phyloP scores from a whole-genome alignment of 2,797 vertebrate genomes.

The Anguilla megastoma region DNA sequence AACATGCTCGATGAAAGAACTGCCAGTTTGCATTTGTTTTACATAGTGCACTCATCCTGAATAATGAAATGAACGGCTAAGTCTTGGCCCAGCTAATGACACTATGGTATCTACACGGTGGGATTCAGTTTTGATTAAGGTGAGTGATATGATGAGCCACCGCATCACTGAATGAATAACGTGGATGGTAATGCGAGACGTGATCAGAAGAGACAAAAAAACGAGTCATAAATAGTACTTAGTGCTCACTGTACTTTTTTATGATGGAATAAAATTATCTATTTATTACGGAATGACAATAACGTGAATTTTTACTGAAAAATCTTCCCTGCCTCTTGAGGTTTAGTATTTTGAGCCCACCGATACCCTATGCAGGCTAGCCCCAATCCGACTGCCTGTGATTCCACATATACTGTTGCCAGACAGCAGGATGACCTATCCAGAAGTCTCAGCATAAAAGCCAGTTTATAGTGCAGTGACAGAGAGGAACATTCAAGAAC shows the following conservation, averaged over 20 bases:
- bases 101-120: slow-evolving; percentile 63
- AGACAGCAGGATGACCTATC: neutral
- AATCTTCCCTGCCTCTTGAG: no score
- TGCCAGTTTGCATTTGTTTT: slow-evolving; percentile 48
- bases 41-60: slow-evolving; percentile 7
- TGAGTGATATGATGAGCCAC: slow-evolving; percentile 63
- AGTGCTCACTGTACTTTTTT: neutral
- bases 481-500: no score
- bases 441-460: neutral
- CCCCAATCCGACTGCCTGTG: no score
- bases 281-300: neutral
- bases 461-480: no score
- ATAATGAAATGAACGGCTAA: slow-evolving; percentile 42
- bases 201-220: slow-evolving; percentile 66
- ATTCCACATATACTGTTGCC: no score
- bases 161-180: slow-evolving; percentile 67
- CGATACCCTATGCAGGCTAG: no score
- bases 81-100: slow-evolving; percentile 59
- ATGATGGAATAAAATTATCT: neutral
- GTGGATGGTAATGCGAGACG: slow-evolving; percentile 52
- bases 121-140: slow-evolving; percentile 71
- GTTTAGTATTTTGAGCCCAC: no score
- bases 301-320: neutral
- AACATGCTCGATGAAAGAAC: slow-evolving; percentile 55
- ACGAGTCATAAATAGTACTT: neutral